These are phyloP conservation scores for Rallus limicola DNA, from an alignment of 2,113 vertebrate genomes.

Conservation along the genomic window DNA sequence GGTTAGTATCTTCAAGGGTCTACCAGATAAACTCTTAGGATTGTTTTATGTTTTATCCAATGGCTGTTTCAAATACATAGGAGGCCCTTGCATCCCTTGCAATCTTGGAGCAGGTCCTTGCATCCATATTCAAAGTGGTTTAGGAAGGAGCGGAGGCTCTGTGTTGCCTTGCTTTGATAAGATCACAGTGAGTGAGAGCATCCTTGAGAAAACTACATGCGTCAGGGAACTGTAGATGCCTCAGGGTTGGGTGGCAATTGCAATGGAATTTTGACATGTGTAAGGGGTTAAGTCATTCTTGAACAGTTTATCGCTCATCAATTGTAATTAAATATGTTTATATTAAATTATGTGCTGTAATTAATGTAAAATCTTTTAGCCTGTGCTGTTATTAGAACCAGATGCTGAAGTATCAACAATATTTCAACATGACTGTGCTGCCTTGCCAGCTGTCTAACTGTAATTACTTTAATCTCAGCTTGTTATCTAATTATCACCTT, in stretches of 20 bases:
- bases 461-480: conserved; percentile 92
- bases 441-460: conserved; percentile 86
- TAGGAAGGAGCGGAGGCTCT: neutral
- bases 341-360: conserved; percentile 88
- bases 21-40: neutral
- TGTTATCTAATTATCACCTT: conserved; percentile 94
- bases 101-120: neutral
- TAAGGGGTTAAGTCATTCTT: conserved; percentile 82
- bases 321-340: conserved; percentile 90
- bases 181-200: neutral
- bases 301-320: conserved; percentile 86
- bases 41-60: accelerated
- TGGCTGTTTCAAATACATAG: neutral
- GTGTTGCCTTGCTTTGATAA: neutral
- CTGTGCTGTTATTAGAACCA: conserved; percentile 83
- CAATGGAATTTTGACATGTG: conserved; percentile 56
- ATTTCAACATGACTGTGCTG: conserved; percentile 85
- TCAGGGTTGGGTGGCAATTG: conserved; percentile 28
- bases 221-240: neutral
- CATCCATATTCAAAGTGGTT: neutral
- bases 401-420: conserved; percentile 86
- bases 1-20: neutral
- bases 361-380: conserved; percentile 86
- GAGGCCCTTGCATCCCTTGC: neutral
- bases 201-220: neutral